Evolutionary conservation across 2,113 vertebrate genomes (phyloP).

Genomic region (Galbula dea): DNA sequence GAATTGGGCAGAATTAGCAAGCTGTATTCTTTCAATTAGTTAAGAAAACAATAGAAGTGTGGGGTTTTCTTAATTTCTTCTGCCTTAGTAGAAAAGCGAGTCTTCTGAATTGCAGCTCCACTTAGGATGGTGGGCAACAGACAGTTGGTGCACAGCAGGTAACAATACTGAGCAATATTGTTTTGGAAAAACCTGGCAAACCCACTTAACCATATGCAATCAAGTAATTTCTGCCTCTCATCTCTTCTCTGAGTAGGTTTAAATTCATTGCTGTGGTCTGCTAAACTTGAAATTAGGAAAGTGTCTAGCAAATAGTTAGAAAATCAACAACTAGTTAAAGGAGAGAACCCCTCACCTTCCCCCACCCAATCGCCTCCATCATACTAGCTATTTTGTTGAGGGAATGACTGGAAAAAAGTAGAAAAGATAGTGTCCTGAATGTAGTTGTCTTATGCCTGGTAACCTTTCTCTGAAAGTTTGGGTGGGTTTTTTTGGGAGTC

Average conservation of each 20-base stretch:
- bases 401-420: background rate
- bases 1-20: background rate
- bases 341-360: background rate
- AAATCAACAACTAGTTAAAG: background rate
- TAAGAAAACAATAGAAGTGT: background rate
- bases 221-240: conserved; percentile 2
- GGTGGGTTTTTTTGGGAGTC: background rate
- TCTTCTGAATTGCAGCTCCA: background rate
- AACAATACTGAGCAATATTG: background rate
- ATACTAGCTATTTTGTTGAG: background rate
- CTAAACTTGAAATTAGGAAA: background rate
- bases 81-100: background rate
- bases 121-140: background rate
- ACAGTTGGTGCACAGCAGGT: conserved; percentile 54
- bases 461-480: background rate
- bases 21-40: background rate
- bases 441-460: background rate
- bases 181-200: conserved; percentile 29
- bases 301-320: background rate
- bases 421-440: background rate
- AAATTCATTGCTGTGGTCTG: background rate
- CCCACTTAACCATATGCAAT: background rate
- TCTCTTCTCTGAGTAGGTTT: background rate
- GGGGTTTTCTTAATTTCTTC: background rate
- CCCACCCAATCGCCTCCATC: background rate